Evolutionary conservation across 2,888 invertebrate species (phyloP).

Genomic region (Miltochrista miniata): DNA sequence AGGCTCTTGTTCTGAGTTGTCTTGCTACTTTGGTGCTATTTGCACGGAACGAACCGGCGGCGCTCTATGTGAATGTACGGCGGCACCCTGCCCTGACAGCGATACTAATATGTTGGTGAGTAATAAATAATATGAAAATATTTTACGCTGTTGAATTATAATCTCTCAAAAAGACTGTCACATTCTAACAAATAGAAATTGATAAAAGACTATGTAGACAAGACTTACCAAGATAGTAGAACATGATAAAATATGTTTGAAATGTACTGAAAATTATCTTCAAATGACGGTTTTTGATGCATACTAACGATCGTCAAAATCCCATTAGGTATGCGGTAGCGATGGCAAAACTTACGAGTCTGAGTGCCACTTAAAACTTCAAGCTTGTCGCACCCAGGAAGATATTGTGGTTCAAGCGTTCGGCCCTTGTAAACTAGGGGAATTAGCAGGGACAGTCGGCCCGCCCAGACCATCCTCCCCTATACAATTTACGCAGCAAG

Average conservation of each 20-base stretch:
- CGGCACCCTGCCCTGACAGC: constrained; percentile 76
- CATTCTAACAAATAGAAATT: too few relatives aligned
- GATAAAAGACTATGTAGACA: too few relatives aligned
- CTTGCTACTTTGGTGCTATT: constrained; percentile 92
- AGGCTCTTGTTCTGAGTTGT: constrained; percentile 88
- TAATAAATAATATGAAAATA: constrained; percentile 4
- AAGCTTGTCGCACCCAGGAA: constrained; percentile 92
- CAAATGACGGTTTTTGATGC: neutral
- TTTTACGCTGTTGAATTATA: neutral
- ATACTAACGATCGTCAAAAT: neutral
- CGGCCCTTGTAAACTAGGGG: constrained; percentile 88
- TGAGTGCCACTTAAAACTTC: constrained; percentile 91
- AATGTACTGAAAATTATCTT: too few relatives aligned
- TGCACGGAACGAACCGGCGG: constrained; percentile 89
- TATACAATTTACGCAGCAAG: constrained; percentile 91
- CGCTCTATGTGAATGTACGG: constrained; percentile 90
- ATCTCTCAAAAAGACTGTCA: too few relatives aligned
- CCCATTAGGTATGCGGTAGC: constrained; percentile 87
- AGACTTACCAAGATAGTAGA: too few relatives aligned
- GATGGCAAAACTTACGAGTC: constrained; percentile 93
- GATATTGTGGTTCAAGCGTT: constrained; percentile 91
- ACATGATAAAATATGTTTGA: too few relatives aligned
- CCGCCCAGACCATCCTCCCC: constrained; percentile 90
- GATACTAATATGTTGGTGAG: constrained; percentile 78
- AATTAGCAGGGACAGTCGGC: constrained; percentile 88